Evolutionary conservation across 2,797 vertebrate genomes (phyloP).

Genomic region (Astyanax mexicanus): DNA sequence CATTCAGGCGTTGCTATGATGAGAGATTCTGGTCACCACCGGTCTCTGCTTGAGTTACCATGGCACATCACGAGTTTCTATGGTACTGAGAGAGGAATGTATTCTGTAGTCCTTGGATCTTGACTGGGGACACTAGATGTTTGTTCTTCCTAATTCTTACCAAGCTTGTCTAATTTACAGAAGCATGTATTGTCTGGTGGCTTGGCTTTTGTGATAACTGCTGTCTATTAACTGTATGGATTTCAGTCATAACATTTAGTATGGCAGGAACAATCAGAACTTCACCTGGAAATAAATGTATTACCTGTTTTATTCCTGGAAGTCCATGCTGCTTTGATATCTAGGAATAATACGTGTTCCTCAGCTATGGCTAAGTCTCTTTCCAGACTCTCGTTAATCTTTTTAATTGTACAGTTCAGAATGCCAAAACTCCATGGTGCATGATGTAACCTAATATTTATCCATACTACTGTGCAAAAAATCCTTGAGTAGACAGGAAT

Average conservation of each 20-base stretch:
- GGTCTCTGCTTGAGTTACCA: conserved; percentile 54
- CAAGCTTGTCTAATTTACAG: conserved; percentile 61
- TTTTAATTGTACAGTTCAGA: neutral
- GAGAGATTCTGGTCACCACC: conserved; percentile 52
- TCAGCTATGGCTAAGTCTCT: neutral
- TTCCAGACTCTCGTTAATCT: neutral
- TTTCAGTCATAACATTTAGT: neutral
- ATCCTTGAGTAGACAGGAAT: neutral
- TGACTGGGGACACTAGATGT: conserved; percentile 66
- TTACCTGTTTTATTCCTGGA: neutral
- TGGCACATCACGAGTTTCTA: conserved; percentile 70
- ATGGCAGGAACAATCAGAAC: neutral
- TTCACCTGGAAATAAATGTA: neutral
- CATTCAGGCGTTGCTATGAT: conserved; percentile 42
- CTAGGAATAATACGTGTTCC: neutral
- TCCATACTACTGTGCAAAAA: neutral
- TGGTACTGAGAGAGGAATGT: conserved; percentile 72
- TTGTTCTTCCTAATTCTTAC: conserved; percentile 44
- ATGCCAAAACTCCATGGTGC: neutral
- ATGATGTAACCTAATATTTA: neutral
- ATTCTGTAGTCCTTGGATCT: conserved; percentile 68
- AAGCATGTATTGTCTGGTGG: neutral
- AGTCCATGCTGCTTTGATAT: neutral
- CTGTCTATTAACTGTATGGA: neutral
- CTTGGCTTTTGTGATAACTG: conserved; percentile 13